A percentile compares a stretch with the other conserved stretches of the same genome.
phyloP scores from a whole-genome alignment of 2,797 vertebrate genomes.

The Acanthornis magna region DNA sequence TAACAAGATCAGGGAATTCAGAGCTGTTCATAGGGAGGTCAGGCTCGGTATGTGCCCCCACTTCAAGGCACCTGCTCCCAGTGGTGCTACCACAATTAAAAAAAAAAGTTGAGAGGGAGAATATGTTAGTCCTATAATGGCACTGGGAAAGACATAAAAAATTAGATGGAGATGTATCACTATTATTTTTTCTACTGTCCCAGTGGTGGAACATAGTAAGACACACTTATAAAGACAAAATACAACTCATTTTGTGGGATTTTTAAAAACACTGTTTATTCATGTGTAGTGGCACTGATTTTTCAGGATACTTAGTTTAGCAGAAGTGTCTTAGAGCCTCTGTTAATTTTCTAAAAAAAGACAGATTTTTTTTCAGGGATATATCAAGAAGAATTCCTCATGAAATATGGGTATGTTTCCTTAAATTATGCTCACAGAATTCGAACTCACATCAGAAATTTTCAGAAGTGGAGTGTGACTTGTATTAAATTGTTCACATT shows the following conservation, averaged over 20 bases:
- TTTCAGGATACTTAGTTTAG: background rate
- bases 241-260: background rate
- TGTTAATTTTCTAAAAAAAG: background rate
- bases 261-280: background rate
- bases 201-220: background rate
- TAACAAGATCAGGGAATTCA: constrained; percentile 66
- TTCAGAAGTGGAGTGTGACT: background rate
- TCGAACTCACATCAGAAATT: background rate
- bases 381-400: background rate
- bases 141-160: background rate
- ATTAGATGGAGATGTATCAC: background rate
- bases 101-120: background rate
- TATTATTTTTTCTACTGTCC: background rate
- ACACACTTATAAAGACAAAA: background rate
- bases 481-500: background rate
- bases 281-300: background rate
- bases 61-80: constrained; percentile 61
- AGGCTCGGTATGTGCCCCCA: constrained; percentile 19
- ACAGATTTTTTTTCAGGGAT: background rate
- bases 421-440: background rate
- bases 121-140: constrained; percentile 4
- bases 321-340: background rate
- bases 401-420: background rate
- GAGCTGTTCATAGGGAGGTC: constrained; percentile 46
- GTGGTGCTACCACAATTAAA: constrained; percentile 10